Conservation (phyloP, 2,888 invertebrate species). For the Thereva unica region DNA sequence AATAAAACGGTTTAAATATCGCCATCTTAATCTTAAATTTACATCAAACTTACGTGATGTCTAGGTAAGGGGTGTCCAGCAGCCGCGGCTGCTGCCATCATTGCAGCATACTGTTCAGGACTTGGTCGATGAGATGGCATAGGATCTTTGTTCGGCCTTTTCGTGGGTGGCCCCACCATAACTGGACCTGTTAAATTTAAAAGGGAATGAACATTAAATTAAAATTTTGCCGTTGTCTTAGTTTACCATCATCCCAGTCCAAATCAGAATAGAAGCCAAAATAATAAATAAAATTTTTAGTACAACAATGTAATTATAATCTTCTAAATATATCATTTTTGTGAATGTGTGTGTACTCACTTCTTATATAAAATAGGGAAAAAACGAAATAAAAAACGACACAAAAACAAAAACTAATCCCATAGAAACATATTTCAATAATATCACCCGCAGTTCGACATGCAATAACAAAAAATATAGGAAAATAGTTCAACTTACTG, state of each 20-base stretch:
- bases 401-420: too few species aligned
- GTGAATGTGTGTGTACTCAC: too few species aligned
- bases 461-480: neutral
- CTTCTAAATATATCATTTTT: too few species aligned
- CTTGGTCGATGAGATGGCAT: conserved; percentile 71
- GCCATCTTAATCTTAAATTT: conserved; percentile 45
- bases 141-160: conserved; percentile 79
- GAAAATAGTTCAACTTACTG: conserved; percentile 65
- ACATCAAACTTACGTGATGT: conserved; percentile 68
- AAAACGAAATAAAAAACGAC: too few species aligned
- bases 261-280: too few species aligned
- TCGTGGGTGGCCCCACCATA: conserved; percentile 68
- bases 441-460: neutral
- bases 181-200: conserved; percentile 45
- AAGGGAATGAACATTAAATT: conserved; percentile 7
- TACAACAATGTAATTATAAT: too few species aligned
- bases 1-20: conserved; percentile 6
- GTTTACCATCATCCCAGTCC: neutral
- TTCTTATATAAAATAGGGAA: too few species aligned
- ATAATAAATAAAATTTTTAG: too few species aligned
- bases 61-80: conserved; percentile 71
- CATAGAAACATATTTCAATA: neutral
- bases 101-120: conserved; percentile 72
- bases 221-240: neutral
- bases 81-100: conserved; percentile 69